These are phyloP conservation scores for Clamator glandarius DNA, from an alignment of 2,797 vertebrate genomes.

Conservation along the genomic window DNA sequence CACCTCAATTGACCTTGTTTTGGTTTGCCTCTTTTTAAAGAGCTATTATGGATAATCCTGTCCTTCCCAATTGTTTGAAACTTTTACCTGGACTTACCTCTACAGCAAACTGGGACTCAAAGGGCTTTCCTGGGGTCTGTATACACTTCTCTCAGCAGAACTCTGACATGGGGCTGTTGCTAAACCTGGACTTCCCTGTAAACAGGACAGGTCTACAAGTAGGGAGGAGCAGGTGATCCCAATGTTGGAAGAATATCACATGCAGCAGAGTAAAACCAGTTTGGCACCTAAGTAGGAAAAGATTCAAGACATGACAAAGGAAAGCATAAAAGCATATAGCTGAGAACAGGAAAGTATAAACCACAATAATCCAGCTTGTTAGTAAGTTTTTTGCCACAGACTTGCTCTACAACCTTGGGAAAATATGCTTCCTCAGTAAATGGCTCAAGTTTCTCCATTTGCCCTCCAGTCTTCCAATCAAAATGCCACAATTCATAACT, in stretches of 20 bases:
- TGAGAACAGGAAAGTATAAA: not conserved
- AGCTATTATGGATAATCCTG: not conserved
- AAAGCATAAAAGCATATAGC: not conserved
- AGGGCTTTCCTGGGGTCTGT: not conserved
- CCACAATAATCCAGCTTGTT: not conserved
- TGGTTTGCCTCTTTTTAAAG: not conserved
- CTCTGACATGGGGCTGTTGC: accelerated
- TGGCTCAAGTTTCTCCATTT: not conserved
- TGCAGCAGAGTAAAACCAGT: not conserved
- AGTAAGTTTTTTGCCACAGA: not conserved
- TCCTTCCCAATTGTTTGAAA: not conserved
- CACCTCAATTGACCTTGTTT: not conserved
- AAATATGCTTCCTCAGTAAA: not conserved
- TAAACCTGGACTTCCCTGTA: not conserved
- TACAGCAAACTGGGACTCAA: not conserved
- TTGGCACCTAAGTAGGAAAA: not conserved
- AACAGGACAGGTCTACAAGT: not conserved
- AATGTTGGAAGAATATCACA: not conserved
- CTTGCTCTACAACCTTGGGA: not conserved
- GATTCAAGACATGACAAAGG: not conserved
- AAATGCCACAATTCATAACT: not conserved
- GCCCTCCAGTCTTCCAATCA: not conserved
- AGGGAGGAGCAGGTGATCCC: not conserved
- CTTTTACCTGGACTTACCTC: not conserved
- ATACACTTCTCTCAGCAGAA: not conserved